Evolutionary conservation across 2,888 invertebrate genomes (phyloP), one percentile per base, ranked within the genome.

Genomic region (Gandaritis pyraliata): DNA sequence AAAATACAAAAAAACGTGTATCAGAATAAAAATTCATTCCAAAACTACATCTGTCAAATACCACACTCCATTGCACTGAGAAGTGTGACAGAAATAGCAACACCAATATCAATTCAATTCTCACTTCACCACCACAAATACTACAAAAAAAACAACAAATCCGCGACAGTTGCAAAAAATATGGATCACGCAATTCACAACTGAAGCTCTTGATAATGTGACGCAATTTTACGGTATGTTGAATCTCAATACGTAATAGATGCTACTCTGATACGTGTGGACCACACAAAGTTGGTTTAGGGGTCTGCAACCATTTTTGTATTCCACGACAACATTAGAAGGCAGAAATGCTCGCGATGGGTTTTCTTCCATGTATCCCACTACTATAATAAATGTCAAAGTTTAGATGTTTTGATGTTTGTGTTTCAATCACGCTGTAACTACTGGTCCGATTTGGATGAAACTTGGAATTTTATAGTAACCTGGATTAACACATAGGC

Each of bases 181-280:
- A 12, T 61, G 57, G 65, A 66, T 66, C 69, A 70, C 65, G 66
- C 65, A 67, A 68, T 65, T 57, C 64, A 55, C 52, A 58, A 48
- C 43, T 71, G 68, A 74, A 72, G 66, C 72, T 68, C 63, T 33
- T 61, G 63, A 76, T 77, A 83, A 85, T 74, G 83, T 89, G 89
- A 90, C 87, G 85, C 82, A 88, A 92, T 91, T 91, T 90, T 83
- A 91, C 82, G 91, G 82, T 62, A 70, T 85, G 80, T 87, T 87
- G 84, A 85, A 68, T 83, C 48, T 74, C 77, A 75, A 70, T 70
- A 62, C 80, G 83, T 81, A 76, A 72, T 72, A 73, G 68, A 74
- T 63, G 85, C 88, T 88, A 86, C 88, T 78, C 75, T 64, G 76
- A 76, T 84, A 83, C 84, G 81, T 83, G 81, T 75, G 75, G 88